Evolutionary conservation across 2,888 invertebrate species (phyloP).

Genomic region (Globia sparganii): DNA sequence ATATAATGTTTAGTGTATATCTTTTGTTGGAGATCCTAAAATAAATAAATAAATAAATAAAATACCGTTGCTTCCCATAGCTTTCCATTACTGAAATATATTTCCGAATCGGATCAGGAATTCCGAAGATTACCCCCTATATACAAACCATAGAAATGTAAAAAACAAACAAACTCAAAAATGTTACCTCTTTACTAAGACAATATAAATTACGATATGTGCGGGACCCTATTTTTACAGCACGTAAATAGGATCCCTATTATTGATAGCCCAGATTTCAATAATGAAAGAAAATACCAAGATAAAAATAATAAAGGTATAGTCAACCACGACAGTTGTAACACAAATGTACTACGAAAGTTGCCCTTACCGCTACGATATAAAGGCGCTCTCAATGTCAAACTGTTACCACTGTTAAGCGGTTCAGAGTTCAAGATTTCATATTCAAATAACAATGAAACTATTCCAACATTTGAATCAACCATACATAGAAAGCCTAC

Average conservation of each 20-base stretch:
- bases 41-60: too few species aligned
- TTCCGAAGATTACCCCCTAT: too few species aligned
- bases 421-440: background rate
- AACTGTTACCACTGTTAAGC: background rate
- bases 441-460: conserved; percentile 19
- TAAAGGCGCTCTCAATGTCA: background rate
- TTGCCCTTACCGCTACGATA: background rate
- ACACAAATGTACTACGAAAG: background rate
- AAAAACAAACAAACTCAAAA: too few species aligned
- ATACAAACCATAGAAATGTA: too few species aligned
- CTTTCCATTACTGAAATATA: too few species aligned
- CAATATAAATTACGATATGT: background rate
- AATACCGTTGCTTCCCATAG: too few species aligned
- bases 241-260: background rate
- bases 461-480: conserved; percentile 2
- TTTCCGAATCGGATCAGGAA: too few species aligned
- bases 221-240: background rate
- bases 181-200: background rate
- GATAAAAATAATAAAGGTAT: background rate
- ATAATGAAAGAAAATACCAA: background rate
- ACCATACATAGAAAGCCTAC: conserved; percentile 6
- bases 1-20: too few species aligned
- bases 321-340: background rate
- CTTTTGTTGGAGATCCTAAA: too few species aligned
- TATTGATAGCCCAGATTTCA: background rate